phyloP scores from a whole-genome alignment of 2,797 vertebrate genomes.

The Eutrigla gurnardus region DNA sequence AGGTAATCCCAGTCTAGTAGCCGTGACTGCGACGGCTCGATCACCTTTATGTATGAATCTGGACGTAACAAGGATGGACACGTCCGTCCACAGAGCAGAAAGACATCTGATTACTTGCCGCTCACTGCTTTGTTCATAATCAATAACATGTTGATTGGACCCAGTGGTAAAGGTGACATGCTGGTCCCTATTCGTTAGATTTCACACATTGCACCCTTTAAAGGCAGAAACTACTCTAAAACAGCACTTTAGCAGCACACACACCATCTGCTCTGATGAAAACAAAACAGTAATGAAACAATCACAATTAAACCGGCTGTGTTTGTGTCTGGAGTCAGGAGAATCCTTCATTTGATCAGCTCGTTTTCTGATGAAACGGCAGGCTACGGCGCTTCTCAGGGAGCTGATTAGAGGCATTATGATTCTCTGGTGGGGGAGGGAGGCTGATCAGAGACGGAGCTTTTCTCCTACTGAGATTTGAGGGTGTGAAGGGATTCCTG shows the following conservation, averaged over 20 bases:
- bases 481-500: constrained; percentile 46
- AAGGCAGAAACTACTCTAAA: background rate
- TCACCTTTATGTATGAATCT: background rate
- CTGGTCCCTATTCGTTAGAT: background rate
- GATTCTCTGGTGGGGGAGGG: constrained; percentile 12
- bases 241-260: background rate
- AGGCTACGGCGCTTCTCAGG: constrained; percentile 10
- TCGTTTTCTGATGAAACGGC: constrained; percentile 17
- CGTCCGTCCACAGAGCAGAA: background rate
- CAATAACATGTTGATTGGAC: background rate
- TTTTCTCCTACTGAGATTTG: constrained; percentile 31
- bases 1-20: background rate
- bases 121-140: background rate
- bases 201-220: background rate
- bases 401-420: constrained; percentile 46
- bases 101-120: background rate
- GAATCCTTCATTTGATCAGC: constrained; percentile 45
- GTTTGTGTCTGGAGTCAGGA: constrained; percentile 25
- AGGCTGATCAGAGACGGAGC: constrained; percentile 35
- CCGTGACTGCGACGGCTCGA: background rate
- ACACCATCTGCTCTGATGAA: constrained; percentile 1
- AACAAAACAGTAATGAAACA: constrained; percentile 14
- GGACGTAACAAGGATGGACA: background rate
- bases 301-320: background rate
- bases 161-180: background rate